Evolutionary conservation across 2,888 invertebrate species (phyloP).

Genomic region (Xanthia togata): DNA sequence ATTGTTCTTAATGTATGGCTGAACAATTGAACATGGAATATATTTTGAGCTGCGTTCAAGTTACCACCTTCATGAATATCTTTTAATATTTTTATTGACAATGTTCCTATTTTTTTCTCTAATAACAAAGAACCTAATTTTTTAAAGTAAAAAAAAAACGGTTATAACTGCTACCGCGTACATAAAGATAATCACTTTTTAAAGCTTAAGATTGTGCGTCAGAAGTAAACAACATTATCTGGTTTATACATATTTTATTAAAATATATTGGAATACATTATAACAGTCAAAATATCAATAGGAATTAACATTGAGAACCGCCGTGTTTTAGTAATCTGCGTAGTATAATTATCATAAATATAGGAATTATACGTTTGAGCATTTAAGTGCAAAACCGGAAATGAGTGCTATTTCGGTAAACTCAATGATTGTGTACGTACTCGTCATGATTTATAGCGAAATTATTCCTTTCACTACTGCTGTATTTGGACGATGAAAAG

Average conservation of each 20-base stretch:
- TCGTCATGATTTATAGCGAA: not conserved
- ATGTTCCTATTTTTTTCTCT: not conserved
- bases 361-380: not conserved
- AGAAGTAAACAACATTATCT: not conserved
- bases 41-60: not conserved
- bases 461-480: constrained; percentile 1
- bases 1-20: constrained; percentile 1
- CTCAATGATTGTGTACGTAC: not conserved
- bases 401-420: constrained; percentile 5
- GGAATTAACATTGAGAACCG: not conserved
- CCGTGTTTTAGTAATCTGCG: not conserved
- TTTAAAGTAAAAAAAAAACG: not conserved
- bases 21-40: no score
- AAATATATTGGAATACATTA: not conserved
- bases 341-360: not conserved
- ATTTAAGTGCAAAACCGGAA: constrained; percentile 9
- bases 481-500: not conserved
- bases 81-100: not conserved
- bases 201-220: not conserved
- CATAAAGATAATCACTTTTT: not conserved
- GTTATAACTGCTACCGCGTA: not conserved
- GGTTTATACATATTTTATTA: not conserved
- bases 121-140: not conserved
- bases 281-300: not conserved
- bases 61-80: not conserved